Evolutionary conservation across 2,888 invertebrate genomes (phyloP), one percentile per base, ranked within the genome.

Genomic region (Chorisops tibialis): DNA sequence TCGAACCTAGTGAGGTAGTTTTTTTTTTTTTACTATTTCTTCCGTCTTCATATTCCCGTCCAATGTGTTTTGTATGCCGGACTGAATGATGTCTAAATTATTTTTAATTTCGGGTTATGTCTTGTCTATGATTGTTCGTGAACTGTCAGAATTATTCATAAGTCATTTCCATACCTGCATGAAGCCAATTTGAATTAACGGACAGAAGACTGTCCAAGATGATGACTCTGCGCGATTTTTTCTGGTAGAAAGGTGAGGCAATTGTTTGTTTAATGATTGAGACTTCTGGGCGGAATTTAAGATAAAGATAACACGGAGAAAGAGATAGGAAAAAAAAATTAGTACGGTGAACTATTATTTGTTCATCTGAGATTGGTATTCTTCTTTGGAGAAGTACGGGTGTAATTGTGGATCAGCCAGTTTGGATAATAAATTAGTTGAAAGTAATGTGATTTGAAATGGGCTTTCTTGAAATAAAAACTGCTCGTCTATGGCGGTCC

Each of bases 141-240:
- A 56, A 51, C 52, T 64, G 64, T 62, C 64, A 59, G 64, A 64
- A 64, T 64, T 64, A 64, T 64, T 64, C 64, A 64, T 64, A 64
- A 64, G 64, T 58, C 61, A 64, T 64, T 64, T 59, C 59, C 64
- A 64, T 64, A 64, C 19, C 59, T 45, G 59, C 59, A 60, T 60
- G 62, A 59, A 58, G 58, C 62, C 48, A 61, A 64, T 64, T 59
- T 59, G 59, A 59, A 59, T 59, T 47, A 30, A 45, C 22, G 24
- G 45, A 41, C 30, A 56, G 56, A 56, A 43, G 56, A 43, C 43
- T 35, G 30, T 30, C 35, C 43, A 45, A 43, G 54, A 61, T 22
- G 63, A 63, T 63, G 60, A 63, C 61, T 63, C 39, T 35, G 45
- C 63, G 59, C 63, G 59, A 39, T 61, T 59, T 19, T 12, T 39